Conservation (phyloP, 2,797 vertebrate species). For the Onychomys torridus region DNA sequence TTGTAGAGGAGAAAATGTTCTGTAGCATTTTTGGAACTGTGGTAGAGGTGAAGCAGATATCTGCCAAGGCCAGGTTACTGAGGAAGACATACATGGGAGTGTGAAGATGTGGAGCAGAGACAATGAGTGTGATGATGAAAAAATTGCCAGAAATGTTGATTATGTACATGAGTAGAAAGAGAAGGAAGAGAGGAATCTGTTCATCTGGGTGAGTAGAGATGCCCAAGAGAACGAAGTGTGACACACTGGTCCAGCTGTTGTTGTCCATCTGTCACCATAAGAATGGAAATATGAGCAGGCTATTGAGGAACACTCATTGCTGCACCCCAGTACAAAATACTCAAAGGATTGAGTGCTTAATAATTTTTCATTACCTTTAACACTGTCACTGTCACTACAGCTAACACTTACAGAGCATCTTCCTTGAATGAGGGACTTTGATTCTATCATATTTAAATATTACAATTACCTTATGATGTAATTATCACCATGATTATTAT, state of each 20-base stretch:
- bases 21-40: slow-evolving; percentile 80
- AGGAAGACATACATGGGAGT: slow-evolving; percentile 83
- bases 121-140: slow-evolving; percentile 72
- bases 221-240: slow-evolving; percentile 82
- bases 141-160: slow-evolving; percentile 80
- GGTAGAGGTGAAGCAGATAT: slow-evolving; percentile 81
- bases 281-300: neutral
- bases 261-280: slow-evolving; percentile 59
- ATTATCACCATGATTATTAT: neutral
- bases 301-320: neutral
- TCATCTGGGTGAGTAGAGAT: slow-evolving; percentile 73
- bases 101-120: slow-evolving; percentile 67
- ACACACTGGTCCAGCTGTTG: slow-evolving; percentile 60
- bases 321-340: neutral
- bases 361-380: slow-evolving; percentile 3
- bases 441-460: neutral
- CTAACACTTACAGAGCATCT: slow-evolving; percentile 12
- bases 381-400: neutral
- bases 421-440: neutral
- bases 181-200: slow-evolving; percentile 75
- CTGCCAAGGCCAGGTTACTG: slow-evolving; percentile 79
- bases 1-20: slow-evolving; percentile 75
- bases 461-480: neutral
- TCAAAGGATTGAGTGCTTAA: neutral
- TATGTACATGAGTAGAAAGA: slow-evolving; percentile 80